phyloP scores from a whole-genome alignment of 1,140 invertebrate genomes.

The Akabosia matsudoensis region DNA sequence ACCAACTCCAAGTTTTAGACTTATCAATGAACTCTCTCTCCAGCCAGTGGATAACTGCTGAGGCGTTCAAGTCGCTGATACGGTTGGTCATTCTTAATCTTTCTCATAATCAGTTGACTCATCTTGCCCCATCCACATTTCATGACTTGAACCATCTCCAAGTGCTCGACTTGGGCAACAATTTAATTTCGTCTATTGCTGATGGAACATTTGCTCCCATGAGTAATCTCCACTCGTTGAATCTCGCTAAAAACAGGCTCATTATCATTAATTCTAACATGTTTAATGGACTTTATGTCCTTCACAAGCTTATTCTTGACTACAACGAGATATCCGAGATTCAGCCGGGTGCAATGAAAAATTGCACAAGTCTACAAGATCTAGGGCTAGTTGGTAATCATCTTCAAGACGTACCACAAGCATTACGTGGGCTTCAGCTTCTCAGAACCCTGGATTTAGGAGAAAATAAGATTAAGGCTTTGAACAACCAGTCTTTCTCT shows the following conservation, averaged over 20 bases:
- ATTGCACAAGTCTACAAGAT: conserved; percentile 75
- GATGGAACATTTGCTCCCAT: conserved; percentile 71
- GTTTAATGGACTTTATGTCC: conserved; percentile 67
- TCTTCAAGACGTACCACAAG: conserved; percentile 72
- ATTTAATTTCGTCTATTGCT: conserved; percentile 67
- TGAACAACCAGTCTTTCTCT: conserved; percentile 73
- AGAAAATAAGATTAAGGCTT: conserved; percentile 76
- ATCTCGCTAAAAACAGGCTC: conserved; percentile 70
- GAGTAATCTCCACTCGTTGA: conserved; percentile 70
- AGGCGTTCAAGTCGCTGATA: conserved; percentile 70
- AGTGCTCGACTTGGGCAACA: conserved; percentile 71
- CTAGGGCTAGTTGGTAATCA: conserved; percentile 80
- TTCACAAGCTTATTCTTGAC: conserved; percentile 71
- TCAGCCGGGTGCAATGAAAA: conserved; percentile 70
- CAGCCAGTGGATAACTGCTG: conserved; percentile 69
- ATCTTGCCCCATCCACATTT: conserved; percentile 69
- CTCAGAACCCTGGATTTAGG: conserved; percentile 81
- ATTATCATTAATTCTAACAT: conserved; percentile 65
- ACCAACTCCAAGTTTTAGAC: conserved; percentile 68
- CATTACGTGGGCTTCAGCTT: conserved; percentile 68
- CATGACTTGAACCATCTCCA: conserved; percentile 71
- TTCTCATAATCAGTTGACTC: conserved; percentile 67
- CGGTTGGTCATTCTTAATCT: conserved; percentile 72
- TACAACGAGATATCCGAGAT: conserved; percentile 68
- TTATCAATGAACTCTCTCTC: conserved; percentile 73